Conservation (phyloP, 35 echinoderm and acorn worm genomes). For the Lytechinus pictus region DNA sequence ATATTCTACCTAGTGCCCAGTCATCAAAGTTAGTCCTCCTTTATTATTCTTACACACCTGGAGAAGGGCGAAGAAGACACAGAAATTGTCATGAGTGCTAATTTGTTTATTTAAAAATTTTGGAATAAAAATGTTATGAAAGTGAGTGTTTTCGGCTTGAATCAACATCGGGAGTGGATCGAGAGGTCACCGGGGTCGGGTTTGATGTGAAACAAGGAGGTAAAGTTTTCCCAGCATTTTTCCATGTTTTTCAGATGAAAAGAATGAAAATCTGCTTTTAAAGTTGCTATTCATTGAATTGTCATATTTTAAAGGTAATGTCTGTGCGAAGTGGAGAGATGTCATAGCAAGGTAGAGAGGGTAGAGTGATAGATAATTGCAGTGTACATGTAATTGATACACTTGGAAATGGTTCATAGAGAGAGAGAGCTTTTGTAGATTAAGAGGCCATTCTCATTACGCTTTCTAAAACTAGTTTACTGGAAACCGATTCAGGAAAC, state of each 20-base stretch:
- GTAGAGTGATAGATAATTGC: background rate
- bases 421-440: background rate
- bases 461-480: no score
- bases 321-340: background rate
- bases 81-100: background rate
- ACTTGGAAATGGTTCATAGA: background rate
- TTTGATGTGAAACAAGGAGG: conserved; percentile 3
- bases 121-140: background rate
- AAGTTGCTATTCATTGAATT: background rate
- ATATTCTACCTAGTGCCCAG: background rate
- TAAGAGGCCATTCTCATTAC: background rate
- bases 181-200: background rate
- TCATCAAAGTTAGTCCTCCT: background rate
- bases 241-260: background rate
- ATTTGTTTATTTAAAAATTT: conserved; percentile 15
- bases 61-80: background rate
- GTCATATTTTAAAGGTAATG: background rate
- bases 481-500: no score
- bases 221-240: conserved; percentile 18
- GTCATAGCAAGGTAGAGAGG: background rate
- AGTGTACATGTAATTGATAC: background rate
- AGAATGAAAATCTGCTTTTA: background rate
- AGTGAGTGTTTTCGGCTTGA: background rate
- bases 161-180: background rate
- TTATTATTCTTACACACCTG: background rate